Evolutionary conservation across 37 sponge, comb jelly and placozoan genomes (phyloP), one percentile per base, ranked within the genome.

Genomic region (Oscarella lobularis): DNA sequence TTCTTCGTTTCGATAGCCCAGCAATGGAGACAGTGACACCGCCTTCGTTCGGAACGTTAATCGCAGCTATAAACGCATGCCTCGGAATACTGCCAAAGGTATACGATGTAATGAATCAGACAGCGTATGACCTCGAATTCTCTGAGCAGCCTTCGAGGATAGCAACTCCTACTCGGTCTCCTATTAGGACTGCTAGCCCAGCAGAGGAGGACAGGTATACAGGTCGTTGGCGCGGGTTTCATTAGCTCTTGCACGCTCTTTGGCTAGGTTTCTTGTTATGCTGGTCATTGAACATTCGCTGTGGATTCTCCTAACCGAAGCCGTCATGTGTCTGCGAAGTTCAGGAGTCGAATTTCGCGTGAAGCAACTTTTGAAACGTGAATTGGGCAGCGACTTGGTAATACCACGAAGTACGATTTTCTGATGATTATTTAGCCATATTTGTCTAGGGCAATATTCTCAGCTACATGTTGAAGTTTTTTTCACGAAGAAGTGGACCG

Each of bases 61-160:
- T 48, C 9, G 60, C 60, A 48, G 60, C 20, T 27, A 9, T 48
- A 48, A 48, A 48, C 20, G 60, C 60, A 27, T 48, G 60, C 20
- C 14, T 48, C 20, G 60, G 60, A 27, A 48, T 48, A 48, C 60
- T 48, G 60, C 60, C 60, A 48, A 48, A 48, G 60, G 60, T 48
- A 20, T 48, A 48, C 20, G 60, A 48, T 20, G 60, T 48, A 48
- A 20, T 48, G 20, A 48, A 48, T 48, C 9, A 48, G 20, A 27
- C 60, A 48, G 20, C 14, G 20, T 48, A 9, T 48, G 60, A 9
- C 60, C 20, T n/a, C n/a, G n/a, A n/a, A n/a, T n/a, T 48, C 20
- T 27, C 9, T 48, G 60, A 27, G 9, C 20, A 48, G 60, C 60
- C 60, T 27, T 20, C 9, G 9, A 48, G 60, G 20, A 48, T 20